Evolutionary conservation across 2,113 vertebrate species (phyloP).

Genomic region (Strigops habroptila): DNA sequence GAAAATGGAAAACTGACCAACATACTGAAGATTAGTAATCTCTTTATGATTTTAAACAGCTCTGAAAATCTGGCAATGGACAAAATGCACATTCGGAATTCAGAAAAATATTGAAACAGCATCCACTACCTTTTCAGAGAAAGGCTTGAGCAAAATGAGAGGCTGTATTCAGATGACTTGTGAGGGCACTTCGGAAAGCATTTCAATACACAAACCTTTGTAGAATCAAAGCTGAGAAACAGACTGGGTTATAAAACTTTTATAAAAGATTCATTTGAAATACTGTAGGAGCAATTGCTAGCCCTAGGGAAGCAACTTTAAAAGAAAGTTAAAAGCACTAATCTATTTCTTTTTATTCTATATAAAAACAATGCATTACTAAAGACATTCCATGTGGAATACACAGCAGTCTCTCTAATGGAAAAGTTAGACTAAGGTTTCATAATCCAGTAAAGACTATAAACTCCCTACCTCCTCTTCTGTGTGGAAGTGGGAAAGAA

Average conservation of each 20-base stretch:
- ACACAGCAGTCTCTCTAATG: conserved; percentile 15
- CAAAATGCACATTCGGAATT: background rate
- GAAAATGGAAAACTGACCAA: background rate
- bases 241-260: conserved; percentile 40
- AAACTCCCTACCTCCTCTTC: background rate
- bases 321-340: conserved; percentile 52
- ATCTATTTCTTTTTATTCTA: conserved; percentile 33
- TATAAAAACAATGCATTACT: conserved; percentile 41
- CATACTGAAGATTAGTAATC: background rate
- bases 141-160: background rate
- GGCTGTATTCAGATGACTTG: conserved; percentile 23
- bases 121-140: background rate
- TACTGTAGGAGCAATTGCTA: background rate
- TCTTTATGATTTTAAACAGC: background rate
- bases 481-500: background rate
- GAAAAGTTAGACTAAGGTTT: conserved; percentile 47
- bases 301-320: conserved; percentile 44
- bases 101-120: background rate
- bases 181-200: conserved; percentile 18
- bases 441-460: background rate
- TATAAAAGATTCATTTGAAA: conserved; percentile 39
- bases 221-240: conserved; percentile 31
- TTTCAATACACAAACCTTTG: conserved; percentile 19
- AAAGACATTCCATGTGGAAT: conserved; percentile 43
- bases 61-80: background rate